These are phyloP conservation scores for Argyrosomus japonicus DNA, from an alignment of 2,113 vertebrate genomes.

Conservation along the genomic window DNA sequence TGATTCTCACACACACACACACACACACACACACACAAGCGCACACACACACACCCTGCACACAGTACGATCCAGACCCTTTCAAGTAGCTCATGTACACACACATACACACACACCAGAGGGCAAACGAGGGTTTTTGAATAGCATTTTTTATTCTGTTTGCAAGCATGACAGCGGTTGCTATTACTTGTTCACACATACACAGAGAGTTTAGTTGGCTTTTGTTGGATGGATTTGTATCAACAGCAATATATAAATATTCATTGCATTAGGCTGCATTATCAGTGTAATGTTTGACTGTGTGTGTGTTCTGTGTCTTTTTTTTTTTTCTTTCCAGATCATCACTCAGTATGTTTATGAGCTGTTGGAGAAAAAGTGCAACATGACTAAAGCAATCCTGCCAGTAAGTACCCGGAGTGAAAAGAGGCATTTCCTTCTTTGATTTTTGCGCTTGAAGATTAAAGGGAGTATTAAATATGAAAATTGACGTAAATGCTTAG, in stretches of 20 bases:
- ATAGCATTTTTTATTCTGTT: slow-evolving; percentile 67
- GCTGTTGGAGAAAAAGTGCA: slow-evolving; percentile 93
- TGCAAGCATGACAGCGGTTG: slow-evolving; percentile 56
- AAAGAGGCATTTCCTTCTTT: slow-evolving; percentile 64
- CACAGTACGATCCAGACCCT: slow-evolving; percentile 59
- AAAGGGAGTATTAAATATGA: slow-evolving; percentile 80
- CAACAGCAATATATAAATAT: slow-evolving; percentile 45
- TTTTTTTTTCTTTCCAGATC: slow-evolving; percentile 86
- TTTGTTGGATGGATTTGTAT: slow-evolving; percentile 63
- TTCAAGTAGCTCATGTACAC: slow-evolving; percentile 65
- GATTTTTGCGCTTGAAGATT: slow-evolving; percentile 81
- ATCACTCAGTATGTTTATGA: slow-evolving; percentile 97
- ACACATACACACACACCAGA: slow-evolving; percentile 63
- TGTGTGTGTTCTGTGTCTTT: slow-evolving; percentile 44
- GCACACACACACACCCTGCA: slow-evolving; percentile 41
- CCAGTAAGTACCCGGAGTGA: slow-evolving; percentile 89
- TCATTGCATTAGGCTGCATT: slow-evolving; percentile 48
- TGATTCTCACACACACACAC: slow-evolving; percentile 63
- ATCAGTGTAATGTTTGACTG: slow-evolving; percentile 54
- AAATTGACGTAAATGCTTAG: slow-evolving; percentile 71
- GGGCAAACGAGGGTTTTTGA: slow-evolving; percentile 63
- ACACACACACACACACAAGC: slow-evolving; percentile 59
- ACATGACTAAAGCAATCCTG: slow-evolving; percentile 92
- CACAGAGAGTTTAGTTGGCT: slow-evolving; percentile 43
- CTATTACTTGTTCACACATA: slow-evolving; percentile 65